Base-by-base conservation (phyloP, 2,888 invertebrate species). In the Cheiracanthium punctorium region DNA sequence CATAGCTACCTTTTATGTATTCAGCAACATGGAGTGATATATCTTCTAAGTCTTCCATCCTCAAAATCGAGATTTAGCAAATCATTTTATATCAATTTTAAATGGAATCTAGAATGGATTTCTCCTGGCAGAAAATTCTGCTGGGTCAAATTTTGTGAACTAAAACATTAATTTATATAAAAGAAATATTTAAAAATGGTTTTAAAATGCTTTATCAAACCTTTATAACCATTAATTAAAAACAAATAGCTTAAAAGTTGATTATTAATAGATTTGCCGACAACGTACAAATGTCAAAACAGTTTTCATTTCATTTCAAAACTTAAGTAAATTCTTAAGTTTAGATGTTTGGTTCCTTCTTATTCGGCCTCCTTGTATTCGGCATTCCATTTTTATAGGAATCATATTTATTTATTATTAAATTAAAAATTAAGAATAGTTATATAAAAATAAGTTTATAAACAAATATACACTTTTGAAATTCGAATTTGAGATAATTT, bases 1-100 rank as follows among this genome's bases (percentile, higher is more conserved):
- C n/a, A n/a, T n/a, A n/a, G n/a, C n/a, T 92, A 94, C 94, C 94
- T 93, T 94, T 94, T 88, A 94, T 94, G 88, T 94, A 94, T 91
- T 94, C 94, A 8, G 84, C 84, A 58, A 84, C 74, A 67, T 84
- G 84, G 29, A 84, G 33, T 28, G 82, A 65, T 20, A 77, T 82
- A 33, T 69, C 48, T 24, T 76, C 76, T 28, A 82, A 14, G 24
- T 77, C 82, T 77, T 77, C 71, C 82, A 82, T 82, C 30, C 41
- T 77, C n/a, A 48, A 28, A 48, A 71, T 14, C 14, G 0, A 4
- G n/a, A 32, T 67, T 67, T 17, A 67, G 1, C 12, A 24, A 12
- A 58, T 58, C 58, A 58, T 58, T 2, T 58, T 58, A n/a, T n/a
- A n/a, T n/a, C n/a, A 58, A 24, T 24, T 4, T n/a, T 24, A n/a